Base-by-base conservation (phyloP, 2,888 invertebrate genomes). In the Molorchus minor region DNA sequence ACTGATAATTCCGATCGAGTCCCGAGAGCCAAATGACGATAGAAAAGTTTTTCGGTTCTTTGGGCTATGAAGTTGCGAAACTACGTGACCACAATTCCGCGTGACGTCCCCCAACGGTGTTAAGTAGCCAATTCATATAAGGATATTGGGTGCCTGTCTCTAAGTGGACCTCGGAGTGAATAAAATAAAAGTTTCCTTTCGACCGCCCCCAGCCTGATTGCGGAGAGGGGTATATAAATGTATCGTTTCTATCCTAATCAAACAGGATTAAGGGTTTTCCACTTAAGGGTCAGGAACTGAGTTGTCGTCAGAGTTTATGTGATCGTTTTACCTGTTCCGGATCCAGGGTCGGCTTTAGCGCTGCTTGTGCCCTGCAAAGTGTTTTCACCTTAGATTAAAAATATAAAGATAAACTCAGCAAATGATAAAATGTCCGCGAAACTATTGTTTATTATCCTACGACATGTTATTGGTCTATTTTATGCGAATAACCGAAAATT, bases 1-100 rank as follows among this genome's bases (percentile, higher is more conserved):
- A 29, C 52, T 41, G 52, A 52, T 52, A 52, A 41, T 52, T 52
- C 52, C 25, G 30, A 52, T 52, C 52, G 41, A 52, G 52, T 30
- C 19, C 12, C 30, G 30, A 29, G 41, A 41, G 16, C 40, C 30
- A 41, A 52, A 52, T 25, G 40, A 29, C 40, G 41, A 21, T 21
- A 41, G 30, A 15, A 52, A 52, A 52, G 40, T 52, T 52, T 52
- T 38, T 19, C 40, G 20, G 52, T 30, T 21, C 41, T n/a, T 15
- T 30, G 41, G 30, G 29, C 41, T 30, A 30, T 52, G 52, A 52
- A 52, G 52, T 52, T 52, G 41, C 19, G 19, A 30, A 52, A 52
- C 41, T 52, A 52, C 52, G 52, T 52, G 52, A 52, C 52, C 52
- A 41, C 52, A 52, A 52, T 52, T 29, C 20, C 13, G 21, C 30